Conservation (phyloP, 2,113 vertebrate genomes). For the Tretioscincus oriximinensis region DNA sequence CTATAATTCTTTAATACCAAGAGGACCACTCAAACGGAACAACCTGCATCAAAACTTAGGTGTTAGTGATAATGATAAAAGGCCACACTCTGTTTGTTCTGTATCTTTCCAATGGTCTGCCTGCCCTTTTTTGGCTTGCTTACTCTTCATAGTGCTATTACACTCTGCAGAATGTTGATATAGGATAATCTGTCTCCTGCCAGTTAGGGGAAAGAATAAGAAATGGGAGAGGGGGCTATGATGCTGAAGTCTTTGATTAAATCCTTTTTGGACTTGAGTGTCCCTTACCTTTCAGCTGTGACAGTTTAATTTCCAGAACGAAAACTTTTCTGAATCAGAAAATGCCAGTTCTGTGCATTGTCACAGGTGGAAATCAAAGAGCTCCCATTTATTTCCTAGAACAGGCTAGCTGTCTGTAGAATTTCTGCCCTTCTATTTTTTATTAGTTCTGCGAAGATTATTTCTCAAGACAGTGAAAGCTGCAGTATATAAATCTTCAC, state of each 20-base stretch:
- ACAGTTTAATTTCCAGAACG: constrained; percentile 77
- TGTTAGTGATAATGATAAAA: background rate
- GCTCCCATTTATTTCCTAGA: constrained; percentile 66
- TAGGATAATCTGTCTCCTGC: constrained; percentile 62
- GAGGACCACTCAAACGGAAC: no score
- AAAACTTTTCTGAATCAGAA: constrained; percentile 74
- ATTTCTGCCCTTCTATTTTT: constrained; percentile 31
- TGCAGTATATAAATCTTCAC: constrained; percentile 28
- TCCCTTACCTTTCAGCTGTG: constrained; percentile 71
- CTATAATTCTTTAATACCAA: no score
- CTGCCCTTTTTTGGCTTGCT: constrained; percentile 27
- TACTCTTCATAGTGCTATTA: constrained; percentile 47
- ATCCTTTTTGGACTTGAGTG: constrained; percentile 64
- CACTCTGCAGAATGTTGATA: constrained; percentile 51
- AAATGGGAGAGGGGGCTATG: constrained; percentile 31
- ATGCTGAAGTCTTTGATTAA: constrained; percentile 67
- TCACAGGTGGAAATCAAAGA: constrained; percentile 72
- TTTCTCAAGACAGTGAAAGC: constrained; percentile 46
- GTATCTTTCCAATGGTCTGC: constrained; percentile 1
- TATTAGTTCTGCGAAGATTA: constrained; percentile 56
- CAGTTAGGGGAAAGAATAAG: constrained; percentile 24
- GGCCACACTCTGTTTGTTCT: constrained; percentile 21
- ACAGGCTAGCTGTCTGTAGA: constrained; percentile 57
- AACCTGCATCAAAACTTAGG: no score
- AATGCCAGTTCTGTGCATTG: constrained; percentile 69